phyloP scores from a whole-genome alignment of 2,113 vertebrate genomes.

The Thamnaconus septentrionalis region DNA sequence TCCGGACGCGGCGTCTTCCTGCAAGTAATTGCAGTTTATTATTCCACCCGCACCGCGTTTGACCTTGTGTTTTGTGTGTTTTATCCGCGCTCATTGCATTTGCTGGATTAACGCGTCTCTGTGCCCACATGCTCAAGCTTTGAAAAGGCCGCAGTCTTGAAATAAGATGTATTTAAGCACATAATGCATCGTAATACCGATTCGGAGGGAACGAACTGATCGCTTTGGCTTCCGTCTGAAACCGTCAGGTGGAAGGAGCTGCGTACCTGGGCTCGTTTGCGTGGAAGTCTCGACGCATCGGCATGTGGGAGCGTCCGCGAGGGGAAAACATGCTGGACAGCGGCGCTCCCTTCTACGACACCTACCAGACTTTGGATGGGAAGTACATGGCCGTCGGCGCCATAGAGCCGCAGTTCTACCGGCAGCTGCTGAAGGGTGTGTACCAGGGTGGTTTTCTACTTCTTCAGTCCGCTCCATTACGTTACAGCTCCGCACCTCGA shows the following conservation, averaged over 20 bases:
- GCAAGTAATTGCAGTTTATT: too few species aligned
- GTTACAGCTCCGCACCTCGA: too few species aligned
- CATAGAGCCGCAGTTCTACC: constrained; percentile 89
- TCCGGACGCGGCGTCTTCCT: too few species aligned
- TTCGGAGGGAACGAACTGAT: background rate
- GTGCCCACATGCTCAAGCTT: too few species aligned
- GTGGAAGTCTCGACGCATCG: constrained; percentile 82
- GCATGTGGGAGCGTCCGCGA: constrained; percentile 79
- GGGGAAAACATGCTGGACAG: constrained; percentile 91
- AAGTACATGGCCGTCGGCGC: constrained; percentile 90
- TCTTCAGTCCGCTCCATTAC: too few species aligned
- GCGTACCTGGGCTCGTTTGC: constrained; percentile 91
- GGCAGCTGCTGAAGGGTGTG: constrained; percentile 82
- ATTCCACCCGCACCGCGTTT: too few species aligned
- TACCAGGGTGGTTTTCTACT: constrained; percentile 2
- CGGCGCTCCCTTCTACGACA: constrained; percentile 90
- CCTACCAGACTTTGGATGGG: constrained; percentile 86
- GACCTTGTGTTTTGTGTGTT: too few species aligned
- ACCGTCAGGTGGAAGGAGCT: constrained; percentile 86
- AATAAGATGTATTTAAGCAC: too few species aligned
- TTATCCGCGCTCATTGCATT: too few species aligned
- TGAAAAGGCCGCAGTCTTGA: too few species aligned
- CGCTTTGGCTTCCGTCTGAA: background rate
- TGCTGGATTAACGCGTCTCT: too few species aligned
- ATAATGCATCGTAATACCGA: too few species aligned